Conservation (phyloP, 2,797 vertebrate genomes). For the Rhinella marina region DNA sequence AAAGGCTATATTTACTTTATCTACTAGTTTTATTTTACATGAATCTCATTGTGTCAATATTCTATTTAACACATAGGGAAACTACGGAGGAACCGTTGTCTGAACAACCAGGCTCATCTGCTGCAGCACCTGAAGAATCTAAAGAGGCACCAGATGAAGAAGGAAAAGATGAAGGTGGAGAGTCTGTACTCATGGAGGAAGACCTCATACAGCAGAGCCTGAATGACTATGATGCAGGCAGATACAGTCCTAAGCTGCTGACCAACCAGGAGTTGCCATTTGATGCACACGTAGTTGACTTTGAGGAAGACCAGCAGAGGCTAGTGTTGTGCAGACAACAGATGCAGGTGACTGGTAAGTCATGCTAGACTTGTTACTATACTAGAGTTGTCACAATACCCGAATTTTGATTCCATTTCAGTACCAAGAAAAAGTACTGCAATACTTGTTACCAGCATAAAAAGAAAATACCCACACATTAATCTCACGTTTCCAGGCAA, state of each 20-base stretch:
- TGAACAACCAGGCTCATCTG: constrained; percentile 64
- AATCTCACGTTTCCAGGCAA: too few relatives aligned
- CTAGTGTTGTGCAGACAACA: constrained; percentile 87
- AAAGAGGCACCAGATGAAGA: constrained; percentile 66
- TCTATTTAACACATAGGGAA: constrained; percentile 60
- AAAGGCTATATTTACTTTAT: too few relatives aligned
- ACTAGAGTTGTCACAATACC: too few relatives aligned
- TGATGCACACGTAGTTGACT: constrained; percentile 86
- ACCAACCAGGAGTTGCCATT: constrained; percentile 86
- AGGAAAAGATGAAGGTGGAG: constrained; percentile 74
- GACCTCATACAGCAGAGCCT: constrained; percentile 97
- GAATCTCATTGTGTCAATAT: not conserved
- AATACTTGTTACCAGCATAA: too few relatives aligned
- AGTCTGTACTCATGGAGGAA: constrained; percentile 94
- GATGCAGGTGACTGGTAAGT: constrained; percentile 90
- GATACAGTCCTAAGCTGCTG: constrained; percentile 91
- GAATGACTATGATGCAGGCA: constrained; percentile 91
- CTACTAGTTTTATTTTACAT: too few relatives aligned
- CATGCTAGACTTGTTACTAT: too few relatives aligned
- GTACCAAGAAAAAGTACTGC: too few relatives aligned
- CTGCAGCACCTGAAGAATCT: constrained; percentile 56
- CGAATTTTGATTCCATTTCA: too few relatives aligned
- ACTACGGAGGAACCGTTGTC: constrained; percentile 65
- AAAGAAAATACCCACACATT: too few relatives aligned
- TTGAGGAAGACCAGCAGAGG: constrained; percentile 86